phyloP scores from a whole-genome alignment of 2,113 vertebrate genomes.

The Brachyhypopomus gauderio region DNA sequence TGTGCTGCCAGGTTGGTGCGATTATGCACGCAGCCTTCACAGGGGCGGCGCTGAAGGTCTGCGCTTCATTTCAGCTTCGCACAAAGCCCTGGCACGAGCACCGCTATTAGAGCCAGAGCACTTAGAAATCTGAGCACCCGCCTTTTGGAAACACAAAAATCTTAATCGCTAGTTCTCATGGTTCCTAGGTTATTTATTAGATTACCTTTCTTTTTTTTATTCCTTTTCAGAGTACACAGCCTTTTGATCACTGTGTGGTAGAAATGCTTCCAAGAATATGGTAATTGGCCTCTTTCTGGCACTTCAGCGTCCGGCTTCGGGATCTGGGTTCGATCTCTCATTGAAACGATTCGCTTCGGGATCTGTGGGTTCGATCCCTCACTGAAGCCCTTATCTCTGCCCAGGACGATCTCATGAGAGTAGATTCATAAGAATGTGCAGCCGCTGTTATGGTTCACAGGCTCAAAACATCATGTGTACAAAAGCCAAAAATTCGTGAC shows the following conservation, averaged over 20 bases:
- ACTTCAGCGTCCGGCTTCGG: not conserved
- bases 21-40: slow-evolving; percentile 3
- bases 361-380: not conserved
- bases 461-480: too few relatives aligned
- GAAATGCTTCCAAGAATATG: not conserved
- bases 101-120: not conserved
- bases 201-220: not conserved
- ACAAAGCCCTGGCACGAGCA: not conserved
- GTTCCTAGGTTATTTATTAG: not conserved
- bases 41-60: not conserved
- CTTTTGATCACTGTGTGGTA: not conserved
- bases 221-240: not conserved
- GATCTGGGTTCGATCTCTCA: not conserved
- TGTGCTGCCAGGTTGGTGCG: slow-evolving; percentile 22
- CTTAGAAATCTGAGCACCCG: not conserved
- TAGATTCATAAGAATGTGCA: not conserved
- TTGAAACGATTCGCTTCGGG: not conserved
- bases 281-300: slow-evolving; percentile 1
- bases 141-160: not conserved
- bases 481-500: too few relatives aligned
- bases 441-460: not conserved
- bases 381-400: not conserved
- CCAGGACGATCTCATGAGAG: not conserved
- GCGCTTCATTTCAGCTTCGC: not conserved
- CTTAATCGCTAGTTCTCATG: not conserved